Percentiles rank a stretch among this genome's conserved stretches.
phyloP scores from a whole-genome alignment of 1,140 invertebrate species.

The Plutomurus gul region DNA sequence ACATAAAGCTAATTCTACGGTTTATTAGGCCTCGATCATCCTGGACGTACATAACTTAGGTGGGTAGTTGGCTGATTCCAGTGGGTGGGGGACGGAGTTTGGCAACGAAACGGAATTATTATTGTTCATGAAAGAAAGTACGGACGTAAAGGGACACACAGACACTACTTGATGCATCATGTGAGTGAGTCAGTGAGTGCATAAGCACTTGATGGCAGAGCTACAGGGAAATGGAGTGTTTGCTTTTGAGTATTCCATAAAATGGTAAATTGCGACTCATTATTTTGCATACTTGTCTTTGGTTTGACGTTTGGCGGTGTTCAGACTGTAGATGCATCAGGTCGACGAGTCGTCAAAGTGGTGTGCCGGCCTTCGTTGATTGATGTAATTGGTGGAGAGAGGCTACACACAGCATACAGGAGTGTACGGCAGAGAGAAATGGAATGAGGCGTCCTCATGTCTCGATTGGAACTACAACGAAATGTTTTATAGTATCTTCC shows the following conservation, averaged over 20 bases:
- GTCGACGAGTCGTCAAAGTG: neutral
- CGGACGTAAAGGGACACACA: neutral
- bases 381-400: neutral
- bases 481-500: conserved; percentile 15
- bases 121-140: neutral
- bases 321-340: conserved; percentile 1
- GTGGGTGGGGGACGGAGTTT: neutral
- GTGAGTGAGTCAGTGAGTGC: neutral
- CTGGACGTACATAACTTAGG: neutral
- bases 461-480: conserved; percentile 18
- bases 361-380: neutral
- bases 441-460: conserved; percentile 11
- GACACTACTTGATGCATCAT: neutral
- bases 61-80: neutral
- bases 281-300: neutral
- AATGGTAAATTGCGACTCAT: neutral
- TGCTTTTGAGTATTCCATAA: conserved; percentile 2
- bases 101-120: neutral
- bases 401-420: neutral
- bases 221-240: conserved; percentile 10
- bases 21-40: conserved; percentile 29
- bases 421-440: neutral
- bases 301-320: neutral
- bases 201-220: conserved; percentile 12
- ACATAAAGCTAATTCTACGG: conserved; percentile 44